A percentile compares a stretch with the other conserved stretches of the same genome.
phyloP scores from a whole-genome alignment of 2,888 invertebrate species.

The Drymonia ruficornis region DNA sequence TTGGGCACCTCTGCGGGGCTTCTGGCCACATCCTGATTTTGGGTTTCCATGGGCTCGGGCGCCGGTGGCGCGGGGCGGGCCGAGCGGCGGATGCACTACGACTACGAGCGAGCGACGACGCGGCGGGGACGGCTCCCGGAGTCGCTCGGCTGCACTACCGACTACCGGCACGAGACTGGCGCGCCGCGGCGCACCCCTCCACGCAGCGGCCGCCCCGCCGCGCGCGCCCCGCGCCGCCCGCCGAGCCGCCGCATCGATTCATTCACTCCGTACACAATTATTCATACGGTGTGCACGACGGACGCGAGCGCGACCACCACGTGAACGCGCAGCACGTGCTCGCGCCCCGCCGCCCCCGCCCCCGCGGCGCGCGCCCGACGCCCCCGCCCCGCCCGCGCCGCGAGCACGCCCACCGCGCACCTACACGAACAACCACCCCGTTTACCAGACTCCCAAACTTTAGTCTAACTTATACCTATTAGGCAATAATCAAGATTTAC shows the following conservation, averaged over 20 bases:
- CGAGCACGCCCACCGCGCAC: conserved; percentile 57
- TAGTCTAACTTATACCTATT: conserved; percentile 28
- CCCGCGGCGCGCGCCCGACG: conserved; percentile 46
- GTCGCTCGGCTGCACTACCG: conserved; percentile 88
- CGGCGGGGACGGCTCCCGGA: conserved; percentile 86
- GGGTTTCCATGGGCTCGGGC: conserved; percentile 88
- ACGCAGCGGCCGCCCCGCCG: conserved; percentile 65
- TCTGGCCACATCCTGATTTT: conserved; percentile 91
- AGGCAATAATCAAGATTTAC: conserved; percentile 23
- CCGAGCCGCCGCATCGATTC: conserved; percentile 80
- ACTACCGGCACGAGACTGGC: conserved; percentile 90
- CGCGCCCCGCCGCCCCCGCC: conserved; percentile 56
- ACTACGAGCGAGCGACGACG: conserved; percentile 85
- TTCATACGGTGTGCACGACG: conserved; percentile 80
- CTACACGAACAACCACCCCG: conserved; percentile 48
- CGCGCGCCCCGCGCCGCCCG: conserved; percentile 57
- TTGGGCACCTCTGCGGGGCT: conserved; percentile 96
- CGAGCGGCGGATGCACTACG: conserved; percentile 81
- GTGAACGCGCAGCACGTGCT: conserved; percentile 81
- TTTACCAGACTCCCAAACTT: conserved; percentile 32
- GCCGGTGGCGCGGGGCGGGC: conserved; percentile 73
- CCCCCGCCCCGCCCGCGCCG: conserved; percentile 52
- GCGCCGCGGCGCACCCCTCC: conserved; percentile 78
- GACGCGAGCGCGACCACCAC: conserved; percentile 73
- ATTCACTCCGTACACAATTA: conserved; percentile 83